Percentiles rank a stretch among this genome's conserved stretches.
Evolutionary conservation across 2,888 invertebrate species (phyloP).

Genomic region (Parelbella ahira): DNA sequence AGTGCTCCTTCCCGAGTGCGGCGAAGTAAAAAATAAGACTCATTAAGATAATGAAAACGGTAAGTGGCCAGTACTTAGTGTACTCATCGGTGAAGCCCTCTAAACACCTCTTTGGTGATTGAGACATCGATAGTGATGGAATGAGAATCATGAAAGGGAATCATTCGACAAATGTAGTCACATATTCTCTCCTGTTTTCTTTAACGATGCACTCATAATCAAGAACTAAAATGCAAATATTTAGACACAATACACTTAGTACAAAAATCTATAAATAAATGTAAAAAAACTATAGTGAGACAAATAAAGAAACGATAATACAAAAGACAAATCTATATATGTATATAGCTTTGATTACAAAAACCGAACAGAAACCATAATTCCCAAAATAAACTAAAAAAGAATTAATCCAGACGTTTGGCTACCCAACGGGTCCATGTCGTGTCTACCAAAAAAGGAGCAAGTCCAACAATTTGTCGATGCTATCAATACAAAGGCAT

Average conservation of each 20-base stretch:
- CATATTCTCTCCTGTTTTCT: too few relatives aligned
- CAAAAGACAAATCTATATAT: too few relatives aligned
- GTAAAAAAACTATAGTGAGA: too few relatives aligned
- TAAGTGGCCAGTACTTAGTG: constrained; percentile 13
- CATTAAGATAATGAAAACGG: constrained; percentile 16
- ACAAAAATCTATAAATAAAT: too few relatives aligned
- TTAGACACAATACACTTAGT: too few relatives aligned
- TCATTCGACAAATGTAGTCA: too few relatives aligned
- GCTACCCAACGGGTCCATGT: constrained; percentile 8
- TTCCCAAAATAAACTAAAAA: constrained; percentile 3
- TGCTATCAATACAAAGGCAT: constrained; percentile 25
- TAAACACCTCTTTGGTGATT: too few relatives aligned
- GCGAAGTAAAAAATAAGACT: constrained; percentile 8
- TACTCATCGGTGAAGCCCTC: too few relatives aligned
- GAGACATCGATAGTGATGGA: constrained; percentile 2
- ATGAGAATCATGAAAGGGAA: too few relatives aligned
- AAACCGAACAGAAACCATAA: background rate
- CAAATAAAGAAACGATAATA: too few relatives aligned
- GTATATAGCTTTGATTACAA: background rate
- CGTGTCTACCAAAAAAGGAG: constrained; percentile 22
- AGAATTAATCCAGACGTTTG: constrained; percentile 1
- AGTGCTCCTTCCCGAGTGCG: background rate
- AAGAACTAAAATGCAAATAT: too few relatives aligned
- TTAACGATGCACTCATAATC: too few relatives aligned
- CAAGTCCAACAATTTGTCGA: constrained; percentile 22